These are phyloP conservation scores for Hypsibius dujardini DNA, from an alignment of 1,140 invertebrate species.

Conservation along the genomic window DNA sequence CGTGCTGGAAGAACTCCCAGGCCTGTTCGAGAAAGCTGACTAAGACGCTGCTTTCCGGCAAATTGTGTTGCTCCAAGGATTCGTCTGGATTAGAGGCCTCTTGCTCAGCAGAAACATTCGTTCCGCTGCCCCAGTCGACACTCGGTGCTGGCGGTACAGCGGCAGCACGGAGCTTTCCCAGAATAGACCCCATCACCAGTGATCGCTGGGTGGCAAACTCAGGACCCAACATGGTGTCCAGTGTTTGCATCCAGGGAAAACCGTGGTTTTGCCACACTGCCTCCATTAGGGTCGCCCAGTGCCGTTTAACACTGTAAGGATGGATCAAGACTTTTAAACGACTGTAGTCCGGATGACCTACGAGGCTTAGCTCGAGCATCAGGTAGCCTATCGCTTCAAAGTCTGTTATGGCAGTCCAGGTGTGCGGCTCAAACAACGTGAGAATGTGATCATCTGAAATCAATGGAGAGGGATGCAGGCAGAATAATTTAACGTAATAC, in stretches of 20 bases:
- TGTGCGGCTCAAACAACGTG: not conserved
- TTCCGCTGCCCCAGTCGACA: not conserved
- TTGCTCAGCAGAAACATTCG: not conserved
- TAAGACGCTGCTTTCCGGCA: not conserved
- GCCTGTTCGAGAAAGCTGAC: slow-evolving; percentile 12
- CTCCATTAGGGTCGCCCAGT: not conserved
- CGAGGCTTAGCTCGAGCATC: slow-evolving; percentile 6
- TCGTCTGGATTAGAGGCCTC: not conserved
- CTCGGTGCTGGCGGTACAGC: not conserved
- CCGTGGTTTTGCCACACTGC: slow-evolving; percentile 10
- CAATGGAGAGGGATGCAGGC: too few species aligned
- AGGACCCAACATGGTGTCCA: not conserved
- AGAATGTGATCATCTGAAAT: not conserved
- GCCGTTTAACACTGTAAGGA: not conserved
- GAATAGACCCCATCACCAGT: not conserved
- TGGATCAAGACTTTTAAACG: not conserved
- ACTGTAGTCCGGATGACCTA: slow-evolving; percentile 4
- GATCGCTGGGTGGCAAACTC: not conserved
- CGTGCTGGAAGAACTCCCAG: slow-evolving; percentile 15
- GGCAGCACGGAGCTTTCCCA: not conserved
- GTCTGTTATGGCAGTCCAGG: not conserved
- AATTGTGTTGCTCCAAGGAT: not conserved
- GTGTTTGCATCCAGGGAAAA: not conserved
- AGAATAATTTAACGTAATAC: not conserved
- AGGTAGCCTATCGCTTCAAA: slow-evolving; percentile 1